Evolutionary conservation across 2,888 invertebrate genomes (phyloP).

Genomic region (Acleris laterana): DNA sequence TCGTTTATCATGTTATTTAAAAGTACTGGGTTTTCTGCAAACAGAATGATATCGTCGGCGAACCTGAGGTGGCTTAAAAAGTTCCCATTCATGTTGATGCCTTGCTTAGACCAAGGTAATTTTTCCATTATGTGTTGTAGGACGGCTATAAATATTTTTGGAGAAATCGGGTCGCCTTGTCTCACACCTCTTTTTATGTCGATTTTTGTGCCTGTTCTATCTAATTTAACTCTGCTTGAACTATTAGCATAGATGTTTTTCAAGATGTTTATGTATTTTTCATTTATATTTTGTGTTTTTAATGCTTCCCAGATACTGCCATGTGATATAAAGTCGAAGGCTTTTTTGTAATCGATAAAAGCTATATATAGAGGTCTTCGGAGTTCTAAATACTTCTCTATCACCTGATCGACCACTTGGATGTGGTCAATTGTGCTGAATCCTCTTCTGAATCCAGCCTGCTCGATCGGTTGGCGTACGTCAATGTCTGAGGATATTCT

Average conservation of each 20-base stretch:
- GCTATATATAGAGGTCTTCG: background rate
- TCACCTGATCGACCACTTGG: background rate
- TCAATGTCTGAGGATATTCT: background rate
- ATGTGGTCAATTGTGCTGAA: background rate
- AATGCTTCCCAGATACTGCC: conserved; percentile 23
- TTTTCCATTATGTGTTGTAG: background rate
- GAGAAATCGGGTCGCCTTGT: background rate
- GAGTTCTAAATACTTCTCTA: background rate
- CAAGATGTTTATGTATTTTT: conserved; percentile 27
- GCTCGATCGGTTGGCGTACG: background rate
- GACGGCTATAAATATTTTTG: conserved; percentile 4
- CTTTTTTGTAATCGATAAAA: background rate
- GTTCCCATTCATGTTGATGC: background rate
- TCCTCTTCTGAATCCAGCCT: background rate
- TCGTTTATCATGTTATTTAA: too few relatives aligned
- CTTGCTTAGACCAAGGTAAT: background rate
- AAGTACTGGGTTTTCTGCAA: too few relatives aligned
- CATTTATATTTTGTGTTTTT: conserved; percentile 28
- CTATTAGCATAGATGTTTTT: conserved; percentile 31
- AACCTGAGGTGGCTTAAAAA: too few relatives aligned
- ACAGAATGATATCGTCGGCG: too few relatives aligned
- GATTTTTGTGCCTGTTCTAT: conserved; percentile 28
- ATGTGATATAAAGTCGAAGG: background rate
- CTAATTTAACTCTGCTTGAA: conserved; percentile 36
- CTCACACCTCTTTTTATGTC: background rate